Conservation (phyloP, 2,797 vertebrate genomes). For the Poecilia picta region DNA sequence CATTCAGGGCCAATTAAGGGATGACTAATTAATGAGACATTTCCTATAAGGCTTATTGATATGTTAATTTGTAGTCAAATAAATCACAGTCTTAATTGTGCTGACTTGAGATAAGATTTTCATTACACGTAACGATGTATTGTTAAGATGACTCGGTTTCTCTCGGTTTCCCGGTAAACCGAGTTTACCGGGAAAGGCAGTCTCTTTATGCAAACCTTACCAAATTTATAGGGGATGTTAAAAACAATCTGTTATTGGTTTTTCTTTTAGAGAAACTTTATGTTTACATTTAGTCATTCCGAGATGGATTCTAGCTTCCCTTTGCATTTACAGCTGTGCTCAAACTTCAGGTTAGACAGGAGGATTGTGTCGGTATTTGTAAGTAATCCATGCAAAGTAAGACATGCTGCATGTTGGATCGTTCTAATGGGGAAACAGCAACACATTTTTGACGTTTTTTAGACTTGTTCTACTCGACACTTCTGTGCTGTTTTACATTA, state of each 20-base stretch:
- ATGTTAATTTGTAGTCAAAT: conserved; percentile 72
- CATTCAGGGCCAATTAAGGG: conserved; percentile 75
- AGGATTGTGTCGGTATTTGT: background rate
- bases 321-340: background rate
- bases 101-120: conserved; percentile 52
- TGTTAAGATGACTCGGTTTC: conserved; percentile 28
- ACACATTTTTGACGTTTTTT: background rate
- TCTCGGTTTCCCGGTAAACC: too few species aligned
- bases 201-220: background rate
- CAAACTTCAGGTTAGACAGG: background rate
- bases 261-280: background rate
- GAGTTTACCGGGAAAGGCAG: conserved; percentile 16
- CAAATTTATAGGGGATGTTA: background rate
- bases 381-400: background rate
- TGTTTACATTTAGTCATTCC: background rate
- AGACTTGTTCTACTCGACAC: background rate
- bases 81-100: conserved; percentile 68
- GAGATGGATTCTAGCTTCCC: background rate
- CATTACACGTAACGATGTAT: conserved; percentile 49
- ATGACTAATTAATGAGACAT: conserved; percentile 79
- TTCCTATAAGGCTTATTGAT: conserved; percentile 76
- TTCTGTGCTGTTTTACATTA: background rate
- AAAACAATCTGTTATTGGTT: background rate
- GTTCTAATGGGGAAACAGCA: background rate
- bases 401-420: background rate